phyloP scores from a whole-genome alignment of 2,113 vertebrate species.

The Plectropomus leopardus region DNA sequence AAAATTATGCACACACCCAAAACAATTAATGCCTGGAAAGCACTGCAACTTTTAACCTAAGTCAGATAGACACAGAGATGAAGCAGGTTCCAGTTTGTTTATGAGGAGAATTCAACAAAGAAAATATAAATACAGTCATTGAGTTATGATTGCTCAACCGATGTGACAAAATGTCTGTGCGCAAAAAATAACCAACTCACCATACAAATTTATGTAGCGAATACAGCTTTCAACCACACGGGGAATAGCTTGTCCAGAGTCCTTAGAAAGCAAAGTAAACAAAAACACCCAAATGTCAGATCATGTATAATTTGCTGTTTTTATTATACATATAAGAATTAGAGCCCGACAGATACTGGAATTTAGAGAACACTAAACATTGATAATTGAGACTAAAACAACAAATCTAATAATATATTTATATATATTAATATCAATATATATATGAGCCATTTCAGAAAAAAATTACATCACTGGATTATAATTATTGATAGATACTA shows the following conservation, averaged over 20 bases:
- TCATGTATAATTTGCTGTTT: not conserved
- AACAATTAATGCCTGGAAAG: conserved; percentile 27
- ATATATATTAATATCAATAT: too few species aligned
- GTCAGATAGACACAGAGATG: not conserved
- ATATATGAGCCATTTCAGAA: too few species aligned
- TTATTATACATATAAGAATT: conserved; percentile 1
- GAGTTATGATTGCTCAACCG: not conserved
- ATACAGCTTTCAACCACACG: conserved; percentile 98
- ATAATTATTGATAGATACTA: too few species aligned
- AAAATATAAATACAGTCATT: not conserved
- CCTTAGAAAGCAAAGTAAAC: conserved; percentile 82
- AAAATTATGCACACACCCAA: conserved; percentile 31
- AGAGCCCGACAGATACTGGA: conserved; percentile 39
- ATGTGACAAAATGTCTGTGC: not conserved
- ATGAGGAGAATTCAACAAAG: not conserved
- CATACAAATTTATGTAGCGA: conserved; percentile 98
- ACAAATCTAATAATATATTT: not conserved
- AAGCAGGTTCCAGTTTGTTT: not conserved
- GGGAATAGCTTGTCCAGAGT: conserved; percentile 96
- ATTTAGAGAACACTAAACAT: not conserved
- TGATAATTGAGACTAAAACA: not conserved
- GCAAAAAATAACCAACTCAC: conserved; percentile 82
- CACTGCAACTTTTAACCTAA: not conserved
- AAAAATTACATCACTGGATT: too few species aligned
- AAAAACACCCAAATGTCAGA: conserved; percentile 37